Base-by-base conservation (phyloP, 2,113 vertebrate genomes). In the Cairina moschata region DNA sequence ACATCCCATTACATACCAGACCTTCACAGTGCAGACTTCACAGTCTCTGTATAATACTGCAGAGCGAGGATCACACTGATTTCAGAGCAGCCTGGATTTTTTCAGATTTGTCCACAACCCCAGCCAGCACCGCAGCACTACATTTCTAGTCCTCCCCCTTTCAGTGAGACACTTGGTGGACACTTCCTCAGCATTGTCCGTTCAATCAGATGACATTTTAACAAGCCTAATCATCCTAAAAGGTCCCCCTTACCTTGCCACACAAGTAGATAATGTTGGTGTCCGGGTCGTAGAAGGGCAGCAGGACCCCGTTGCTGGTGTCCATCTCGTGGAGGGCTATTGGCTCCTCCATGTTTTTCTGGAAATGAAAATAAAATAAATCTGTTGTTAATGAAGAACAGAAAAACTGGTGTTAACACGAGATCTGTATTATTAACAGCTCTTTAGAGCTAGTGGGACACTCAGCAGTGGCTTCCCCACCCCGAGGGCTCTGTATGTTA, bases 211-310 rank as follows among this genome's bases (percentile, higher is more conserved):
- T 8, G 44, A 26, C 60, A 42, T 18, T 26, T 63, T 22, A 31
- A 54, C 20, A 56, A 28, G 31, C 54, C 11, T 44, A 42, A 29
- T 13, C 32, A 13, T 11, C 31, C 76, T 44, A 13, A 55, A 44
- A 21, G 44, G 31, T 20, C 3, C 67, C 38, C 32, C 38, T 90
- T 83, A 99, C 99, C 99, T 99, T 99, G 71, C 99, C 99, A 92
- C 99, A 99, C 85, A 99, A 95, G 98, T 99, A 99, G 92, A 99
- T 99, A 52, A 99, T 98, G 58, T 97, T 99, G 95, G 99, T 99
- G 95, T 99, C 99, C 0, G 99, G 98, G 84, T 99, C 99, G 0
- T 99, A 99, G 97, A 99, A 99, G 0, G 99, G 99, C 90, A 99
- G 97, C 78, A 99, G 96, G 69, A 99, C 99, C 15, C 99, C 99